Conservation (phyloP, 1,140 invertebrate species). For the Andrena cerasifolii region DNA sequence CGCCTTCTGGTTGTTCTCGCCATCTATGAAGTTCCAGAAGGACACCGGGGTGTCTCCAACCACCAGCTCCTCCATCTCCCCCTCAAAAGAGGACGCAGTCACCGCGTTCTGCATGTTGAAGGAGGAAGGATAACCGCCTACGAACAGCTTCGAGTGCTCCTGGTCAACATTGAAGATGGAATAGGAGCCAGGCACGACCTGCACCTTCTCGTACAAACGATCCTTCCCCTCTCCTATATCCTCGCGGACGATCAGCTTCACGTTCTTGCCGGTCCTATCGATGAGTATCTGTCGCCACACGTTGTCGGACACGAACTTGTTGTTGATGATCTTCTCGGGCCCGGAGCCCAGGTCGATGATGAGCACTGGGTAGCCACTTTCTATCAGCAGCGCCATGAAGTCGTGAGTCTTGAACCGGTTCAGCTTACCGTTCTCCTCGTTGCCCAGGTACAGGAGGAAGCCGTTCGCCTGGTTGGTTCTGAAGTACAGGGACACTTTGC, state of each 20-base stretch:
- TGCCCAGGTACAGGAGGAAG: slow-evolving; percentile 94
- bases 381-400: slow-evolving; percentile 95
- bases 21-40: slow-evolving; percentile 96
- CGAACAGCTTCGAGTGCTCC: slow-evolving; percentile 93
- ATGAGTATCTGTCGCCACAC: slow-evolving; percentile 95
- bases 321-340: slow-evolving; percentile 87
- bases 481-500: slow-evolving; percentile 93
- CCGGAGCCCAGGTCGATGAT: slow-evolving; percentile 95
- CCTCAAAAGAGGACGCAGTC: slow-evolving; percentile 90
- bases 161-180: slow-evolving; percentile 94
- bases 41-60: slow-evolving; percentile 95
- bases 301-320: slow-evolving; percentile 91
- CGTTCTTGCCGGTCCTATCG: slow-evolving; percentile 92
- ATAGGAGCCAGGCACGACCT: slow-evolving; percentile 86
- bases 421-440: slow-evolving; percentile 87
- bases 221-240: slow-evolving; percentile 86
- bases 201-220: slow-evolving; percentile 83
- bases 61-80: slow-evolving; percentile 94
- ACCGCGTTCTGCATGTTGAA: slow-evolving; percentile 88
- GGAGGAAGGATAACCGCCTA: slow-evolving; percentile 92
- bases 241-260: slow-evolving; percentile 91
- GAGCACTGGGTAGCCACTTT: slow-evolving; percentile 93
- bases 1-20: slow-evolving; percentile 89
- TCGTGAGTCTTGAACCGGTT: slow-evolving; percentile 86
- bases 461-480: slow-evolving; percentile 91